Base-by-base conservation (phyloP, 2,797 vertebrate genomes). In the Sandelia bainsii region DNA sequence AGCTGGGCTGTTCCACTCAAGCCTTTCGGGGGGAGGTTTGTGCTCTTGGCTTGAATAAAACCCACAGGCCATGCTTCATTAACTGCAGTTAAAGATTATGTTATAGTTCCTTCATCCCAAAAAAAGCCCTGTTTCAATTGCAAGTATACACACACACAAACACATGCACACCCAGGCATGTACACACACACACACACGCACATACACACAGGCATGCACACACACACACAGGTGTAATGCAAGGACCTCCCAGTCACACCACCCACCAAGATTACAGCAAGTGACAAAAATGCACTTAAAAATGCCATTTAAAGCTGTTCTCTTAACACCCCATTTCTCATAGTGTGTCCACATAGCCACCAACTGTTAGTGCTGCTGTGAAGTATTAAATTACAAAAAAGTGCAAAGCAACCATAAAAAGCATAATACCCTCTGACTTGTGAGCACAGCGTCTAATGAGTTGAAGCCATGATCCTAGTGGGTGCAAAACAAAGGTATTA, bases 81-180 rank as follows among this genome's bases (percentile, higher is more conserved):
- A 92, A 87, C 71, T 80, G 78, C 69, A 84, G 87, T 92, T 91
- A 92, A 90, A 89, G 77, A 93, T 91, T 93, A 93, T 90, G 78
- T 66, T 81, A 74, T 64, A 72, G 79, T 77, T 77, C 73, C 59
- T 82, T 88, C 46, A 80, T 72, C 84, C 69, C 67, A 44, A 84
- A 88, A 89, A 64, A 81, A 77, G 88, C 42, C n/a, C 63, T 39
- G 50, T 83, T 89, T 79, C 72, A 80, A 53, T 72, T 76, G 64
- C 69, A 67, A 53, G 29, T 16, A 45, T 2, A 4, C 23, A 32
- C 57, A 23, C 69, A 46, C 64, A 61, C 58, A 53, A 53, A 29
- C 49, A 70, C 19, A 57, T 22, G 45, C 17, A 32, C 3, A 61
- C 48, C 3, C 39, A 40, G 27, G 3, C 25, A 37, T 52, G n/a